These are phyloP conservation scores for Leptinotarsa peninsularis DNA, from an alignment of 2,888 invertebrate species.

Conservation along the genomic window DNA sequence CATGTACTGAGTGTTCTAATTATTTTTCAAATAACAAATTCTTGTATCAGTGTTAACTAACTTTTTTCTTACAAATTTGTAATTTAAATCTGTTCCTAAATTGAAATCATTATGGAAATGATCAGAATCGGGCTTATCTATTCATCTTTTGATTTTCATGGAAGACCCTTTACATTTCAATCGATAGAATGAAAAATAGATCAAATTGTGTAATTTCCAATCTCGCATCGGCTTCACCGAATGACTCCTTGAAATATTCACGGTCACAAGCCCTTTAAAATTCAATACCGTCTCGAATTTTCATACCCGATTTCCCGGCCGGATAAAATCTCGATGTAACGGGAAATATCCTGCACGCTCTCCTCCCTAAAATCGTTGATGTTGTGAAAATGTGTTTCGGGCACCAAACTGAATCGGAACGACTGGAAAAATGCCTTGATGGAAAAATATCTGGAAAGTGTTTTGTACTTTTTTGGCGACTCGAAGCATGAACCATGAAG, in stretches of 20 bases:
- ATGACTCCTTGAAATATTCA: neutral
- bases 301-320: conserved; percentile 12
- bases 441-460: neutral
- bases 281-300: conserved; percentile 8
- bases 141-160: too few species aligned
- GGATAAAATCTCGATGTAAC: conserved; percentile 10
- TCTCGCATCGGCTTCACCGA: neutral
- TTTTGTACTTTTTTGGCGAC: neutral
- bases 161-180: too few species aligned
- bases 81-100: too few species aligned
- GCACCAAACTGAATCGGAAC: neutral
- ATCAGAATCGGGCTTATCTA: too few species aligned
- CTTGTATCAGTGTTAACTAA: too few species aligned
- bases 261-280: conserved; percentile 9
- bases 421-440: neutral
- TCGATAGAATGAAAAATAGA: neutral
- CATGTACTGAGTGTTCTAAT: too few species aligned
- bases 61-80: too few species aligned
- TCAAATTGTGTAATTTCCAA: neutral
- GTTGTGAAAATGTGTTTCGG: conserved; percentile 7
- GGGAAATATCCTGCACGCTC: neutral
- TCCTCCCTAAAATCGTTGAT: neutral
- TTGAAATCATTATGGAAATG: too few species aligned
- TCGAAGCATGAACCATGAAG: neutral
- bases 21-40: too few species aligned